Base-by-base conservation (phyloP, 2,888 invertebrate genomes). In the Synergus gifuensis region DNA sequence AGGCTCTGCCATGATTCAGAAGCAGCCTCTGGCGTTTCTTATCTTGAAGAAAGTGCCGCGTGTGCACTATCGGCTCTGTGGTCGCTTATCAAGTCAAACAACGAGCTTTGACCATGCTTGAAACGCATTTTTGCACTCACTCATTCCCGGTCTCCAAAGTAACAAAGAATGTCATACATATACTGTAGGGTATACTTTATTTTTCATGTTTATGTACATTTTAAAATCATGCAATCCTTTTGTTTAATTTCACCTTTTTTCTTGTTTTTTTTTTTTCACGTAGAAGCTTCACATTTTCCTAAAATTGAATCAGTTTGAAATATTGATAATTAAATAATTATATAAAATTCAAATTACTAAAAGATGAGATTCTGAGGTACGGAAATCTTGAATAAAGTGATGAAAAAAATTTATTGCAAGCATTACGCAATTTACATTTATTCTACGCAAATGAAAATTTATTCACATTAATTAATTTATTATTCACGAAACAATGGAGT, bases 11-110 rank as follows among this genome's bases (percentile, higher is more conserved):
- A 81, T 81, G 81, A 85, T 82, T 81, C 81, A 78, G 78, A 79
- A 73, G 76, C 79, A 80, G 83, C 81, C 82, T 81, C 82, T 79
- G 76, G 82, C 78, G 79, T 80, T 85, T 80, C 81, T 85, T 84
- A 84, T 83, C 82, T 77, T 46, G 76, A 62, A 49, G 69, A 86
- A 85, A 85, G 83, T 84, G 86, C 86, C 81, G 85, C 86, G 86
- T 86, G 85, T 80, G 85, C 85, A 82, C 78, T 86, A 85, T 87
- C 87, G 85, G 83, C 76, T 78, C 78, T 78, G 78, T 78, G 80
- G 83, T 81, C 79, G 81, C 83, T 86, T 87, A 86, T 87, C 86
- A 85, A 83, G 81, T 83, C 81, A 80, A 84, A 83, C 83, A 81
- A 81, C 81, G 78, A 80, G 81, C 80, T 82, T 54, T 80, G 80